These are phyloP conservation scores for Sminthurinus signatus DNA, from an alignment of 1,140 invertebrate species.

Conservation along the genomic window DNA sequence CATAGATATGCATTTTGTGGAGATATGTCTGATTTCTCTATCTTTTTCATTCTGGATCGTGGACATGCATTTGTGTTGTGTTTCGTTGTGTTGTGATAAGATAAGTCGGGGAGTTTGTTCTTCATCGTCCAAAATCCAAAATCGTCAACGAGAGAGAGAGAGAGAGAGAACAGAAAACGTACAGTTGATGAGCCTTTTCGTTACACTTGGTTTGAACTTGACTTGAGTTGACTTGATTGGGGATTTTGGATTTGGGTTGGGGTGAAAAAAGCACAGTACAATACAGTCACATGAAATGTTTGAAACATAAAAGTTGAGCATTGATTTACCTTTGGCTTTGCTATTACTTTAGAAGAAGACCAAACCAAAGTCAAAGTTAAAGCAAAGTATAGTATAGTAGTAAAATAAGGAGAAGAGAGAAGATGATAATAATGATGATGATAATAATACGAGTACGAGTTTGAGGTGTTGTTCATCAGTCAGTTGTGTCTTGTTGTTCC, in stretches of 20 bases:
- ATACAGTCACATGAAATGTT: neutral
- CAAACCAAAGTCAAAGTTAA: too few species aligned
- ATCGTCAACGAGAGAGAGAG: too few species aligned
- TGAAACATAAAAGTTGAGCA: constrained; percentile 12
- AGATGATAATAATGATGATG: constrained; percentile 9
- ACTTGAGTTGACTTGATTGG: neutral
- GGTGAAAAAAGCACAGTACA: neutral
- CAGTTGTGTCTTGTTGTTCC: neutral
- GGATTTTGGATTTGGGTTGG: neutral
- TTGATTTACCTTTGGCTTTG: too few species aligned
- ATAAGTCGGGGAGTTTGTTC: neutral
- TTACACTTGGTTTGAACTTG: constrained; percentile 7
- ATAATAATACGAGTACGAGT: constrained; percentile 1
- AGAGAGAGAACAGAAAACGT: too few species aligned
- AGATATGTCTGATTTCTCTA: too few species aligned
- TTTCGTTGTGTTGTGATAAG: constrained; percentile 4
- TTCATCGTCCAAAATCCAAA: neutral
- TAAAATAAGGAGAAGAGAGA: neutral
- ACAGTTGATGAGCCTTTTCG: constrained; percentile 15
- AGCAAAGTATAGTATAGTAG: too few species aligned
- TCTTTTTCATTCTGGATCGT: neutral
- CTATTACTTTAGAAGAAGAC: neutral
- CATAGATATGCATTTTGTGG: too few species aligned
- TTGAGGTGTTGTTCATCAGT: constrained; percentile 13
- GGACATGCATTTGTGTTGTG: too few species aligned